These are phyloP conservation scores for Alectura lathami DNA, from an alignment of 2,113 vertebrate species.

Conservation along the genomic window DNA sequence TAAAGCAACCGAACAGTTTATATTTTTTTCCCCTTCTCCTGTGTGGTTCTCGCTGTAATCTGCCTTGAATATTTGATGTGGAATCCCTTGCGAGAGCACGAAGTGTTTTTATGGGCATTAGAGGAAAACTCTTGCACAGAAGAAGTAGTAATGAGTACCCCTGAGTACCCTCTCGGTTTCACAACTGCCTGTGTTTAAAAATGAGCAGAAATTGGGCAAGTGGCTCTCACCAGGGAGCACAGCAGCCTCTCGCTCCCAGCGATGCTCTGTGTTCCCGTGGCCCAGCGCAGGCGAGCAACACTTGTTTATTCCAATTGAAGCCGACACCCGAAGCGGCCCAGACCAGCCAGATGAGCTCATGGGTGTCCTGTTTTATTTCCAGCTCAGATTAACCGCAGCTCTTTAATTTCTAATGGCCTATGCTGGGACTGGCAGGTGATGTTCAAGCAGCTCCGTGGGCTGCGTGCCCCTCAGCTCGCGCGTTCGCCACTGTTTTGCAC, in stretches of 20 bases:
- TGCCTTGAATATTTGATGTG: constrained; percentile 58
- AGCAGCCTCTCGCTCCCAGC: constrained; percentile 24
- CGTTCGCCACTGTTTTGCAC: accelerated
- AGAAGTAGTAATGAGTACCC: constrained; percentile 69
- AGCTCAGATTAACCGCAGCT: background rate
- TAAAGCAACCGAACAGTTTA: constrained; percentile 52
- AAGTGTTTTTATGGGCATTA: constrained; percentile 23
- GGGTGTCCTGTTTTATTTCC: constrained; percentile 25
- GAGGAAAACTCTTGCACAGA: constrained; percentile 6
- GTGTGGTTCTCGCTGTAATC: constrained; percentile 11
- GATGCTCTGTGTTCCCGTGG: background rate
- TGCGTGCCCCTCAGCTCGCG: background rate
- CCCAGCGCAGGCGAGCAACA: background rate
- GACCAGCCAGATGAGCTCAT: background rate
- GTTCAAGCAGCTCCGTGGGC: background rate
- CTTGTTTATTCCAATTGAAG: constrained; percentile 58
- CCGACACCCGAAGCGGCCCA: background rate
- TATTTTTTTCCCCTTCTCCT: background rate
- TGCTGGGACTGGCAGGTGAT: background rate
- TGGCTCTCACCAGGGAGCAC: background rate
- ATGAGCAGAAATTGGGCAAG: constrained; percentile 57
- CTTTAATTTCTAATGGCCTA: background rate
- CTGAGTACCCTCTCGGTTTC: constrained; percentile 36
- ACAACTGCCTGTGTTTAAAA: constrained; percentile 11
- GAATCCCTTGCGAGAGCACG: background rate